Conservation (phyloP, 2,888 invertebrate genomes). For the Drosophila neotestacea region DNA sequence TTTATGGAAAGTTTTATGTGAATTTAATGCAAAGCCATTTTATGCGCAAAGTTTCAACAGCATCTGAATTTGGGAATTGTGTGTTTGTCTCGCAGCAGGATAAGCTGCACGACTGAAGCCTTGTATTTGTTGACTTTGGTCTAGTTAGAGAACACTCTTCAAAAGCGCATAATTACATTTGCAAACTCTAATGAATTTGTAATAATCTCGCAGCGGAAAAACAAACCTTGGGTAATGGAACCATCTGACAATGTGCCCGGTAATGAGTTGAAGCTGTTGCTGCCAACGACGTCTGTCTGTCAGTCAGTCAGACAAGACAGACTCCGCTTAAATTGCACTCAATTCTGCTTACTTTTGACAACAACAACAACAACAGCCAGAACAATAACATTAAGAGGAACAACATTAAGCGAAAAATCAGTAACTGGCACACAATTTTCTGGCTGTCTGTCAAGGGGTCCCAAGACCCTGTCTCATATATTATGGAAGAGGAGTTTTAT, state of each 20-base stretch:
- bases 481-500: slow-evolving; percentile 70
- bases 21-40: slow-evolving; percentile 31
- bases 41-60: slow-evolving; percentile 39
- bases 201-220: slow-evolving; percentile 54
- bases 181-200: slow-evolving; percentile 72
- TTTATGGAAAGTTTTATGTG: slow-evolving; percentile 16
- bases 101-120: background rate
- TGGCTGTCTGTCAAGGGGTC: slow-evolving; percentile 52
- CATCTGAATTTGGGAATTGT: slow-evolving; percentile 9
- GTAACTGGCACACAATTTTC: slow-evolving; percentile 38
- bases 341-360: slow-evolving; percentile 38
- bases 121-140: slow-evolving; percentile 21
- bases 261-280: slow-evolving; percentile 49
- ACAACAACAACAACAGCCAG: slow-evolving; percentile 1
- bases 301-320: slow-evolving; percentile 1
- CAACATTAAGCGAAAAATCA: slow-evolving; percentile 26
- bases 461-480: slow-evolving; percentile 54
- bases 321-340: slow-evolving; percentile 48
- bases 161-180: slow-evolving; percentile 63
- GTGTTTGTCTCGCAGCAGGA: background rate
- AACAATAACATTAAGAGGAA: background rate
- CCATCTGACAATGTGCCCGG: slow-evolving; percentile 39
- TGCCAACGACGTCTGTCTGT: slow-evolving; percentile 8
- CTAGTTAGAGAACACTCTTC: slow-evolving; percentile 23
- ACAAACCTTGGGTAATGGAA: slow-evolving; percentile 24